Evolutionary conservation across 2,113 vertebrate species (phyloP), one percentile per base, ranked within the genome.

Genomic region (Cisticola juncidis): DNA sequence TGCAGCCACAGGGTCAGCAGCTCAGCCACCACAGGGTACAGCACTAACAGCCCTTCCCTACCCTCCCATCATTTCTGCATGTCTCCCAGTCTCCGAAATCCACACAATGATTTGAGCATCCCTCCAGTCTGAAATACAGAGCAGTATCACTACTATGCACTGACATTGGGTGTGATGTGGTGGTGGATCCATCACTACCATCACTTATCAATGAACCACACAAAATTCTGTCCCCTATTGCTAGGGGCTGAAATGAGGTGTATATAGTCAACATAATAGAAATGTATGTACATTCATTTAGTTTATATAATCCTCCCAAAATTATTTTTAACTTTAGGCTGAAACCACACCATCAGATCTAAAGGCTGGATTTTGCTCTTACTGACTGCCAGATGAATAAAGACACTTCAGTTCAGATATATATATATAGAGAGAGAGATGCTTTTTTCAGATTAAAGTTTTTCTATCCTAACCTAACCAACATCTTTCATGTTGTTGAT

Each of bases 151-250:
- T 57, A 6, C 28, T 23, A 1, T 26, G 12, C 23, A 12, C 31
- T 51, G 31, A 56, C 2, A 0, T 0, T 23, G 31, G 29, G 17
- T 66, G 11, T 29, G 40, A 38, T 1, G 8, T 9, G 17, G 17
- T 45, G 23, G 56, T 25, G 61, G 61, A 81, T 50, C 24, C 28
- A 45, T 12, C 35, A 2, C 9, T 16, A 14, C 13, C 15, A 12
- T 62, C 57, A 38, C 35, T 65, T 60, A 72, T 15, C 31, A 45
- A 42, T 65, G 24, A 74, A 33, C 17, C 31, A 47, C 38, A 54
- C 17, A 26, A 86, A 77, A 65, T 51, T 57, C 74, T 48, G 31
- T 58, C 5, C 25, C 17, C 29, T 70, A 1, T 29, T 9, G 5
- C 45, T 29, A 70, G 38, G 10, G 36, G 17, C 40, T 90, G 73